Conservation (phyloP, 2,888 invertebrate species). For the Scotopteryx bipunctaria region DNA sequence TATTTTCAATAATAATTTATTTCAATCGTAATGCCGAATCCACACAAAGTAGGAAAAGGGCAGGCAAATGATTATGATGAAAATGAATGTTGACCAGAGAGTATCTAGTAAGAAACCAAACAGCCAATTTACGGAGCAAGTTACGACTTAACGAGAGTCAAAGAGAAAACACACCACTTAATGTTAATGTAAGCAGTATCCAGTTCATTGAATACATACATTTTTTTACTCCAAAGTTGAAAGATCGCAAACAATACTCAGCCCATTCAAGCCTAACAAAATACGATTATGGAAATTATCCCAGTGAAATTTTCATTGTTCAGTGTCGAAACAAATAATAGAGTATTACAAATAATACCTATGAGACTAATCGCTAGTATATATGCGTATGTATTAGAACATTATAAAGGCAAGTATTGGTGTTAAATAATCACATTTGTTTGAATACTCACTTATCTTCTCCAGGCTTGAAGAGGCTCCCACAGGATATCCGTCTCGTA, state of each 20-base stretch:
- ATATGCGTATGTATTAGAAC: no score
- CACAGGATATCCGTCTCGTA: slow-evolving; percentile 94
- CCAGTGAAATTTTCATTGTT: slow-evolving; percentile 6
- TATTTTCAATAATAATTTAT: slow-evolving; percentile 10
- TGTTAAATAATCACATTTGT: no score
- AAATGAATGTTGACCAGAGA: slow-evolving; percentile 4
- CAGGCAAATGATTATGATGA: no score
- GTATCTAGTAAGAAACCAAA: slow-evolving; percentile 2
- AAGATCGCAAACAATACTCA: slow-evolving; percentile 14
- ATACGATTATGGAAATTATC: slow-evolving; percentile 24
- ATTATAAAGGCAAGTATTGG: no score
- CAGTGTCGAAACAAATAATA: background rate
- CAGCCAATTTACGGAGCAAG: slow-evolving; percentile 11
- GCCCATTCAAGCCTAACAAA: slow-evolving; percentile 17
- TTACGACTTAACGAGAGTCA: background rate
- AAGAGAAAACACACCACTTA: slow-evolving; percentile 16
- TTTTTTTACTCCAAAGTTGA: slow-evolving; percentile 26
- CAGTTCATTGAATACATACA: slow-evolving; percentile 25
- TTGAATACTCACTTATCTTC: slow-evolving; percentile 82
- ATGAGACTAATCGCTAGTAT: no score
- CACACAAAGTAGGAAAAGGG: no score
- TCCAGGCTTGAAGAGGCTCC: slow-evolving; percentile 91
- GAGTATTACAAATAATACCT: no score
- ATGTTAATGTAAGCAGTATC: slow-evolving; percentile 29
- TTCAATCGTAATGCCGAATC: no score